These are phyloP conservation scores for Clarias macrocephalus DNA, from an alignment of 2,113 vertebrate species.

Conservation along the genomic window DNA sequence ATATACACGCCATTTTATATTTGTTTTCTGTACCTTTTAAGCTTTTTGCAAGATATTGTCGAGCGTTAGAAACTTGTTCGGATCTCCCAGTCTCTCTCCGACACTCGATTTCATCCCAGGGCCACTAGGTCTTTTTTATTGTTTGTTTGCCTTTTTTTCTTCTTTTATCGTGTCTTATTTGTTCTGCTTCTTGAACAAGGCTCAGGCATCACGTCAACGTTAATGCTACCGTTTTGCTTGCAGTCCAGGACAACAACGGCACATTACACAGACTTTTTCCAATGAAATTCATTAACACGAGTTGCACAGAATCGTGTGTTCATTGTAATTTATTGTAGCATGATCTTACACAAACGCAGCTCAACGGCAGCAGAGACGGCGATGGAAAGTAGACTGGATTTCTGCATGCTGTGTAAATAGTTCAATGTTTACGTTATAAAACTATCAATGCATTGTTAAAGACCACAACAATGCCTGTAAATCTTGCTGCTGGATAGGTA, in stretches of 20 bases:
- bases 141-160: not conserved
- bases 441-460: not conserved
- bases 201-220: not conserved
- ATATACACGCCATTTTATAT: not conserved
- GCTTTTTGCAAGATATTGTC: not conserved
- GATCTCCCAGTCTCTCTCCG: not conserved
- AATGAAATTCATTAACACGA: too few species aligned
- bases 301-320: not conserved
- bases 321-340: conserved; percentile 44
- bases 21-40: too few species aligned
- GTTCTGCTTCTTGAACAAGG: not conserved
- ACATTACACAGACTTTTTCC: not conserved
- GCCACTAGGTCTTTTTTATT: not conserved
- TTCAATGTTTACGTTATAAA: not conserved
- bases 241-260: not conserved
- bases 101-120: not conserved
- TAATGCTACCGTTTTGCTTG: not conserved
- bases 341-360: conserved; percentile 50
- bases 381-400: not conserved
- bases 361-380: not conserved
- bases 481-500: not conserved
- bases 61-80: not conserved
- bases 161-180: not conserved
- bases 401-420: not conserved
- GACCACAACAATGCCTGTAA: not conserved